Conservation (phyloP, 2,113 vertebrate species). For the Noturus placidus region DNA sequence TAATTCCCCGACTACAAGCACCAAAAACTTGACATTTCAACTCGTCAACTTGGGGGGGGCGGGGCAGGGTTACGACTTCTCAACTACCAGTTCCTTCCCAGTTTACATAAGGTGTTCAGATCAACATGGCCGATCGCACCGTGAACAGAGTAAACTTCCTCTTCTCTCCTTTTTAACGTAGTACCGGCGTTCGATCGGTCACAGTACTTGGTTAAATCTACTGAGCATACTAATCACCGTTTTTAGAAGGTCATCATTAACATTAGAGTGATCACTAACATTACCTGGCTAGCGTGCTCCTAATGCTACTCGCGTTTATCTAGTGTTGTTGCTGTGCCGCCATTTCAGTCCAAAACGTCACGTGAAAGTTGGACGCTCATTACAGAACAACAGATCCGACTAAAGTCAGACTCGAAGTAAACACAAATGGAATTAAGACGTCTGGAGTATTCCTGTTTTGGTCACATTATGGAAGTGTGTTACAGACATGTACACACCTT, state of each 20-base stretch:
- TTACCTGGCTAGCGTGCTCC: neutral
- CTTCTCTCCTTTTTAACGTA: neutral
- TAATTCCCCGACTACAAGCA: too few relatives aligned
- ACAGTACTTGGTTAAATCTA: neutral
- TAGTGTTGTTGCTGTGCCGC: neutral
- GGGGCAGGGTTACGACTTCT: neutral
- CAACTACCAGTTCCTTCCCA: neutral
- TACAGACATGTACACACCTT: too few relatives aligned
- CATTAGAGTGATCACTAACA: neutral
- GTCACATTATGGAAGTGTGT: too few relatives aligned
- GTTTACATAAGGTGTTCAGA: neutral
- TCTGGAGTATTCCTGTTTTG: too few relatives aligned
- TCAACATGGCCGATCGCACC: neutral
- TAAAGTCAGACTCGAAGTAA: too few relatives aligned
- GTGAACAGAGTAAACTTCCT: neutral
- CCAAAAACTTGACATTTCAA: neutral
- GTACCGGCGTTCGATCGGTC: neutral
- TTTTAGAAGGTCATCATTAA: neutral
- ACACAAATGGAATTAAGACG: too few relatives aligned
- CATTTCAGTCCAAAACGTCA: neutral
- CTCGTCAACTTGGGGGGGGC: neutral
- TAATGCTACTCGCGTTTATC: neutral
- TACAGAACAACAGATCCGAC: neutral
- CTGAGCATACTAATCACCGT: neutral
- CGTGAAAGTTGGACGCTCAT: neutral